Percentiles rank a stretch among this genome's conserved stretches.
Evolutionary conservation across 1,140 invertebrate genomes (phyloP).

Genomic region (Venturia canescens): DNA sequence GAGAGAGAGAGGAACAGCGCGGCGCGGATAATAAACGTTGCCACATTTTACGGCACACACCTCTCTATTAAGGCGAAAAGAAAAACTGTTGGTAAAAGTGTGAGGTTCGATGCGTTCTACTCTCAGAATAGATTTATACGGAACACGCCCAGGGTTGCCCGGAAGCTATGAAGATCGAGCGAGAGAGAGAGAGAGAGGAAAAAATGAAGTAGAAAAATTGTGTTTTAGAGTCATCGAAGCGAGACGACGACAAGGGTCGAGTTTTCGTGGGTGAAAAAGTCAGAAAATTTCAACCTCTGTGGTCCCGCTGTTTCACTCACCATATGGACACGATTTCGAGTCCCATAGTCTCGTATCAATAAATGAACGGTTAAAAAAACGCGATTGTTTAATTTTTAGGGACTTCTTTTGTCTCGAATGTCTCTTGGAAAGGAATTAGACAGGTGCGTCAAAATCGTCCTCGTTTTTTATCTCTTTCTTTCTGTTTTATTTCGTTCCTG

Average conservation of each 20-base stretch:
- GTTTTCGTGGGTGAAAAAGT: not conserved
- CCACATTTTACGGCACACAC: constrained; percentile 1
- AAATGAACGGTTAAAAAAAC: not conserved
- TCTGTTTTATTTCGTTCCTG: not conserved
- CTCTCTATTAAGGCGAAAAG: not conserved
- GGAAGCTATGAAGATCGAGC: not conserved
- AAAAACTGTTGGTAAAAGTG: not conserved
- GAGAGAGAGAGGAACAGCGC: not conserved
- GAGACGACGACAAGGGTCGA: constrained; percentile 9
- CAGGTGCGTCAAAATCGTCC: constrained; percentile 30
- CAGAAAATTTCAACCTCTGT: not conserved
- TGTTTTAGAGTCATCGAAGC: not conserved
- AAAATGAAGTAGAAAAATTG: constrained; percentile 3
- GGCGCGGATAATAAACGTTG: not conserved
- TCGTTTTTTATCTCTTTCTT: not conserved
- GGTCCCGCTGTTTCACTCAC: not conserved
- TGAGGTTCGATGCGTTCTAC: not conserved
- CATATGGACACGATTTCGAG: not conserved
- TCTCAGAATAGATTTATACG: constrained; percentile 4
- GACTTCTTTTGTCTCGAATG: not conserved
- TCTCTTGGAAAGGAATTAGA: not conserved
- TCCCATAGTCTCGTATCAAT: not conserved
- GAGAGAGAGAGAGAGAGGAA: not conserved
- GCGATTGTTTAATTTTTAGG: not conserved
- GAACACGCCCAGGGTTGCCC: constrained; percentile 5